Evolutionary conservation across 2,113 vertebrate genomes (phyloP), one percentile per base, ranked within the genome.

Genomic region (Numida meleagris): DNA sequence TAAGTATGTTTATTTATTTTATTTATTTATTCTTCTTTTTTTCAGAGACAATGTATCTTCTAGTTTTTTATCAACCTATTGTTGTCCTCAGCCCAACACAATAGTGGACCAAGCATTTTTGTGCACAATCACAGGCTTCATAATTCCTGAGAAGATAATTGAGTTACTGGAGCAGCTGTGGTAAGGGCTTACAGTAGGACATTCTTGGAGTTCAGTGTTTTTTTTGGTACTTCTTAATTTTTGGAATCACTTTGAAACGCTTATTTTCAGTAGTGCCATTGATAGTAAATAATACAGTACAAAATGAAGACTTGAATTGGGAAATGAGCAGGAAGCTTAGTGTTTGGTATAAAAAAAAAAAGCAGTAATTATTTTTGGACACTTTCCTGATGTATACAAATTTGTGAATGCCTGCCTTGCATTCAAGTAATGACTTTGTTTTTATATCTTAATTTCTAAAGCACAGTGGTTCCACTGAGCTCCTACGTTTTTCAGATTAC

Each of bases 61-160:
- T 94, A 98, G 94, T 94, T 99, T 99, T 94, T 75, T 99, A 76
- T 99, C 99, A 31, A 97, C 98, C 1, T 98, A 98, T 73, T 96
- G 96, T 68, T 99, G 98, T 90, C 99, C 99, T 17, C 98, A 99
- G 55, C 98, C 98, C 0, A 97, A 72, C 62, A 92, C 51, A 2
- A 16, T 75, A 4, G 42, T 96, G 38, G 96, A 96, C 36, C 93
- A 91, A 74, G 98, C 98, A 27, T 97, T 97, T 94, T 79, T 98
- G 50, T 98, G 98, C 62, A 98, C 98, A 1, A 53, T 99, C 84
- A 97, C 98, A 20, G 99, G 99, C 7, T 98, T 99, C 93, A 96
- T 99, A 79, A 96, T 98, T 46, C 98, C 99, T 5, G 97, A 98
- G 70, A 98, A 98, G 82, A 93, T 99, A 82, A 93, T 94, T 66